Base-by-base conservation (phyloP, 2,797 vertebrate species). In the Gastrophryne carolinensis region DNA sequence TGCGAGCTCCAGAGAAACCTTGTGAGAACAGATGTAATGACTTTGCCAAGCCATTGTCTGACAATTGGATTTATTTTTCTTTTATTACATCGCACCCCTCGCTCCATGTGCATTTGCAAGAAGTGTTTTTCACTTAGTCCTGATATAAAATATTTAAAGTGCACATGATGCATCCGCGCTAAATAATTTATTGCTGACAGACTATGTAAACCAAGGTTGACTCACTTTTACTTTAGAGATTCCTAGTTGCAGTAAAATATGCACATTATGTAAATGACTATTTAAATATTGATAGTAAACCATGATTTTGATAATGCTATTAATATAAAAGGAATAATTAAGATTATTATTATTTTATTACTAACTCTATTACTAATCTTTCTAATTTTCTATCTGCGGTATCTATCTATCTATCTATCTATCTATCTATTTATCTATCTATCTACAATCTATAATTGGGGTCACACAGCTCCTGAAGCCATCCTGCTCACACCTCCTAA, bases 121-220 rank as follows among this genome's bases (percentile, higher is more conserved):
- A 49, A 74, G 54, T 65, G 54, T 24, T 66, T 74, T 57, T 74
- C 62, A 49, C 37, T 74, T 74, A 74, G 72, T 49, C 52, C 62
- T 29, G 52, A 66, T 74, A 75, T 75, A 58, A 75, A 67, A 75
- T 75, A 67, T 75, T 75, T 58, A 75, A 60, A n/a, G 39, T n/a
- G 54, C 63, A 67, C 73, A 75, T 75, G 72, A 74, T 75, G 63
- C 54, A 30, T 60, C 54, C 8, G 2, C 37, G 15, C 41, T 67
- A 66, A 75, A 75, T 67, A 75, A 67, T 75, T 75, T 60, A 67
- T 75, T 56, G 24, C 73, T 60, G 29, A 27, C 61, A 66, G 30
- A 75, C 13, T 75, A 67, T 67, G 21, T 68, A 75, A 60, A 75
- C 63, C 63, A 61, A 67, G 53, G 54, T 67, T 75, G 63, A 67